These are phyloP conservation scores for Cloeon dipterum DNA, from an alignment of 2,888 invertebrate species.

Conservation along the genomic window DNA sequence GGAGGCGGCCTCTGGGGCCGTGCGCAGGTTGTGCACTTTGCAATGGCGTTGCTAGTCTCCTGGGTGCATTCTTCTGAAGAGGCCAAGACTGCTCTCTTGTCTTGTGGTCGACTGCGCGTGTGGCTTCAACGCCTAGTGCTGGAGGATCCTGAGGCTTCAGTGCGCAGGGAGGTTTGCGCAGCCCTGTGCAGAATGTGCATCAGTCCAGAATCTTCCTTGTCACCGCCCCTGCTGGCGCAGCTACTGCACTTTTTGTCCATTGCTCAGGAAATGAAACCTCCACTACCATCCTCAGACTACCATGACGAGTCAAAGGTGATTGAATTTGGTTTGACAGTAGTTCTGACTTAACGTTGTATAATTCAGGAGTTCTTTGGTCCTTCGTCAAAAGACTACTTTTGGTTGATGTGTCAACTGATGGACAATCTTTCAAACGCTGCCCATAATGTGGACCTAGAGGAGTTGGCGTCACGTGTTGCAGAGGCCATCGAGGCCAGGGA, in stretches of 20 bases:
- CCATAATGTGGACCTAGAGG: slow-evolving; percentile 43
- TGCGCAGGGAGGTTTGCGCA: slow-evolving; percentile 75
- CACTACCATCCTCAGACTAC: too few species aligned
- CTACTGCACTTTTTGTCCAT: slow-evolving; percentile 58
- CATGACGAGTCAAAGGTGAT: too few species aligned
- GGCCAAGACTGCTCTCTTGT: slow-evolving; percentile 52
- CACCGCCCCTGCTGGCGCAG: slow-evolving; percentile 55
- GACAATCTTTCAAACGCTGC: slow-evolving; percentile 63
- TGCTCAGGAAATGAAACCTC: slow-evolving; percentile 65
- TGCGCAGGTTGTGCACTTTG: slow-evolving; percentile 79
- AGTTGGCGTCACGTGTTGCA: slow-evolving; percentile 32
- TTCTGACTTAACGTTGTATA: too few species aligned
- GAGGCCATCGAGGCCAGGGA: slow-evolving; percentile 53
- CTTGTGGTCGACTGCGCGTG: slow-evolving; percentile 38
- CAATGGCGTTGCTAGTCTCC: slow-evolving; percentile 76
- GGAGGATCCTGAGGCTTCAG: slow-evolving; percentile 81
- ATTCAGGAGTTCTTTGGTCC: slow-evolving; percentile 75
- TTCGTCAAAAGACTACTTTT: slow-evolving; percentile 85
- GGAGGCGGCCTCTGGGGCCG: slow-evolving; percentile 87
- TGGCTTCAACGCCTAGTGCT: slow-evolving; percentile 69
- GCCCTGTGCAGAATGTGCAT: slow-evolving; percentile 75
- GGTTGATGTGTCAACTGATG: slow-evolving; percentile 70
- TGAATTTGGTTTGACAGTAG: too few species aligned
- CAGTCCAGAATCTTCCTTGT: slow-evolving; percentile 12
- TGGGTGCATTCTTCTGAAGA: slow-evolving; percentile 75